Evolutionary conservation across 2,113 vertebrate genomes (phyloP).

Genomic region (Delphinus delphis): DNA sequence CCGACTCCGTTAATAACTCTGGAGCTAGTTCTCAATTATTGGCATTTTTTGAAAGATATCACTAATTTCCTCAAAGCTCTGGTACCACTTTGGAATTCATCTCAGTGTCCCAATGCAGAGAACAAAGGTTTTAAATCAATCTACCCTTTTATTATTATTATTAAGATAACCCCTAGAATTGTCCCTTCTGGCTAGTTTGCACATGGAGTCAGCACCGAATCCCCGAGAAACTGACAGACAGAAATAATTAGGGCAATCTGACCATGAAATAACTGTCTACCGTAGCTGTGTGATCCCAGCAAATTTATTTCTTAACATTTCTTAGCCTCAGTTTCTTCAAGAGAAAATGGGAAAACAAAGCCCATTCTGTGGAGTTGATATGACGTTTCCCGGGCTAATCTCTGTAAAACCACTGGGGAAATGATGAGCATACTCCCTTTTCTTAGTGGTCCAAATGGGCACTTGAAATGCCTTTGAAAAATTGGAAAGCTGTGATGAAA

Average conservation of each 20-base stretch:
- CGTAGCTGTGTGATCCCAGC: neutral
- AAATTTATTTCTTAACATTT: neutral
- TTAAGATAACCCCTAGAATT: neutral
- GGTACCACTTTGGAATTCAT: neutral
- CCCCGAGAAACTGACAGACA: neutral
- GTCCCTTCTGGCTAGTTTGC: neutral
- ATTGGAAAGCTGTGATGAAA: neutral
- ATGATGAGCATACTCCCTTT: rapidly evolving
- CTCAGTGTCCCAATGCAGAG: neutral
- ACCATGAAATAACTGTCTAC: neutral
- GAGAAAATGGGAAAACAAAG: neutral
- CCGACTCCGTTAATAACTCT: neutral
- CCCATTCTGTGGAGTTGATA: neutral
- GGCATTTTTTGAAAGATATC: neutral
- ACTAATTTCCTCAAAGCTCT: slow-evolving; percentile 12
- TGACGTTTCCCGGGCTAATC: neutral
- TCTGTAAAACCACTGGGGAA: neutral
- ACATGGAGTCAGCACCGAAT: neutral
- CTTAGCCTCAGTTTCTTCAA: neutral
- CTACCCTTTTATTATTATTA: neutral
- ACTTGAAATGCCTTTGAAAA: neutral
- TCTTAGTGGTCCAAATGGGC: neutral
- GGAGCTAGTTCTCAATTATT: slow-evolving; percentile 13
- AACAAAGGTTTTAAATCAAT: neutral
- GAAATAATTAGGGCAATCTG: neutral